Evolutionary conservation across 2,113 vertebrate species (phyloP), one percentile per base, ranked within the genome.

Genomic region (Scytalopus superciliaris): DNA sequence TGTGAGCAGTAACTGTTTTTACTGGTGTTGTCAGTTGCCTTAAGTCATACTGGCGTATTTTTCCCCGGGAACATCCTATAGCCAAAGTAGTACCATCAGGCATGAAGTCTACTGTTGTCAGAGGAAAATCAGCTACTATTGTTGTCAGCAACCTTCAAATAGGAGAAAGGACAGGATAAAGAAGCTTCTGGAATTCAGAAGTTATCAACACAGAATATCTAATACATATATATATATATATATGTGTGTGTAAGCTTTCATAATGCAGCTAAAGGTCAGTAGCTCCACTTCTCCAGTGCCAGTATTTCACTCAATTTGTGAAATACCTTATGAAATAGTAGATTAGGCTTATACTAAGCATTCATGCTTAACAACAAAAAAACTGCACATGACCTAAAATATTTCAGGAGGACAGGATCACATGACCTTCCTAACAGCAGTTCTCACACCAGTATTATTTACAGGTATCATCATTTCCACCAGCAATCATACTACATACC

Each of bases 91-190:
- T 98, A 37, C 99, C 99, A 57, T 99, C 99, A 47, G 98, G 98
- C 96, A 98, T 99, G 94, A 99, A 99, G 97, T 99, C 99, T 50
- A 99, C 98, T 4, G 99, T 98, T 15, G 99, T 99, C 52, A 99
- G 98, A 40, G 99, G 99, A 70, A 98, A 96, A 37, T 99, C 99
- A 18, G 98, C 98, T 62, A 98, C 98, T 95, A 99, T 98, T 7
- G 98, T 98, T 82, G 98, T 98, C 89, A 99, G 97, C n/a, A 98
- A 82, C 59, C 98, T 98, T 96, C 50, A 88, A 82, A 82, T 37
- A 87, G 7, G 4, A 87, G 21, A 95, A 84, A 92, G 52, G 39
- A 85, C n/a, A 89, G 13, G 19, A 94, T 15, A 57, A 62, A 70
- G 21, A 64, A 53, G 21, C 42, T 80, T 70, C 72, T 25, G 82